phyloP scores from a whole-genome alignment of 2,888 invertebrate genomes.

The Mythimna loreyi region DNA sequence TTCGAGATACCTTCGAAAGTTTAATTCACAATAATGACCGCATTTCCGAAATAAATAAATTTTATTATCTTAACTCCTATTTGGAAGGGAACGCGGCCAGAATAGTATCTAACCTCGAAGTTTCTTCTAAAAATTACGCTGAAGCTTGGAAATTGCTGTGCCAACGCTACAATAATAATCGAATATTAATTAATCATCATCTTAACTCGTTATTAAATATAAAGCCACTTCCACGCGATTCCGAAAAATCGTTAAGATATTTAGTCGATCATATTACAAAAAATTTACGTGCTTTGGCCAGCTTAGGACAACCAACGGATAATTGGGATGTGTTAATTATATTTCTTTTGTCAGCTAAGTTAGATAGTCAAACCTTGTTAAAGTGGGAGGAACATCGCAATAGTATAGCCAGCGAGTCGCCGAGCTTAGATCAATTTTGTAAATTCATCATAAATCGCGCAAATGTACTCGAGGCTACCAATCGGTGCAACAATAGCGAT shows the following conservation, averaged over 20 bases:
- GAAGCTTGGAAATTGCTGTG: constrained; percentile 2
- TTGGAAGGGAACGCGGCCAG: too few relatives aligned
- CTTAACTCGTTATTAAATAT: neutral
- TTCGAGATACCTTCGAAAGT: neutral
- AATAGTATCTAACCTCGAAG: neutral
- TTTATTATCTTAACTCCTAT: too few relatives aligned
- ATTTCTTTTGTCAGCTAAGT: constrained; percentile 24
- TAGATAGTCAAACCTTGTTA: constrained; percentile 47
- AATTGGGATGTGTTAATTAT: constrained; percentile 59
- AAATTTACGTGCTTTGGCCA: too few relatives aligned
- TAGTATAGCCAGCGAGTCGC: constrained; percentile 29
- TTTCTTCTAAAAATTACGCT: neutral
- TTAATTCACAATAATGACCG: neutral
- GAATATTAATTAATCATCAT: neutral
- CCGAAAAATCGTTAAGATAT: too few relatives aligned
- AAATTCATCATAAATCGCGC: too few relatives aligned
- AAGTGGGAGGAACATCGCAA: constrained; percentile 63
- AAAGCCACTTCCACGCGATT: too few relatives aligned
- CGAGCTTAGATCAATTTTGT: constrained; percentile 55
- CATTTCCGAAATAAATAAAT: neutral
- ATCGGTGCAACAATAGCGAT: too few relatives aligned
- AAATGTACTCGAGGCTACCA: too few relatives aligned
- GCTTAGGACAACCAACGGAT: constrained; percentile 48
- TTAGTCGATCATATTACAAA: too few relatives aligned
- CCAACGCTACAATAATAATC: neutral